Conservation (phyloP, 2,888 invertebrate genomes). For the Drosophila maculinotata region DNA sequence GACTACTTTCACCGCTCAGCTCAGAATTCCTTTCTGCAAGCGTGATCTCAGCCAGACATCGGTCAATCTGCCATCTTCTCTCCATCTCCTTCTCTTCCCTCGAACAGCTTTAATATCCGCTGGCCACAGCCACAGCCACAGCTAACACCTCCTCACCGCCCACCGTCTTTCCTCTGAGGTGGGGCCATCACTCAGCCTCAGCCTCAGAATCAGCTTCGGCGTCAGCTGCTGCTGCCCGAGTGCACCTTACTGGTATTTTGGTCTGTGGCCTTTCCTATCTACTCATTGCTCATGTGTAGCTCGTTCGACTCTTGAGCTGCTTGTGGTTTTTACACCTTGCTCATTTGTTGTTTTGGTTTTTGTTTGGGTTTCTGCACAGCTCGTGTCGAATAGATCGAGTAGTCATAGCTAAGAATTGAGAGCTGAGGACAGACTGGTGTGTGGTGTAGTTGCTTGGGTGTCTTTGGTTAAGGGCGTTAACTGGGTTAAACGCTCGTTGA, state of each 20-base stretch:
- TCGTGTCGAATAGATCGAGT: slow-evolving; percentile 57
- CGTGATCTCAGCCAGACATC: slow-evolving; percentile 61
- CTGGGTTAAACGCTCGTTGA: slow-evolving; percentile 77
- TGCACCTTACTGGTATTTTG: slow-evolving; percentile 55
- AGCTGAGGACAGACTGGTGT: slow-evolving; percentile 15
- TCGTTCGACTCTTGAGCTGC: slow-evolving; percentile 26
- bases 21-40: slow-evolving; percentile 68
- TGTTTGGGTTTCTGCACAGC: slow-evolving; percentile 23
- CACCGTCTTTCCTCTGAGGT: slow-evolving; percentile 43
- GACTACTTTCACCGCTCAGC: slow-evolving; percentile 70
- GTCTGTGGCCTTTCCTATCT: slow-evolving; percentile 63
- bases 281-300: slow-evolving; percentile 41
- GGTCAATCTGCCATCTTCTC: slow-evolving; percentile 57
- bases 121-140: slow-evolving; percentile 66
- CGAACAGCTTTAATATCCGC: slow-evolving; percentile 60
- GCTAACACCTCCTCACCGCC: slow-evolving; percentile 68
- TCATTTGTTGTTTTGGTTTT: slow-evolving; percentile 35
- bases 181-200: slow-evolving; percentile 67
- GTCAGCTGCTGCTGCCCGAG: slow-evolving; percentile 31
- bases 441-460: slow-evolving; percentile 18
- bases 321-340: slow-evolving; percentile 68
- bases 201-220: slow-evolving; percentile 20
- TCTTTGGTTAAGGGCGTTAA: slow-evolving; percentile 71
- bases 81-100: slow-evolving; percentile 3
- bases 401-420: slow-evolving; percentile 19